Base-by-base conservation (phyloP, 2,797 vertebrate genomes). In the Balearica regulorum region DNA sequence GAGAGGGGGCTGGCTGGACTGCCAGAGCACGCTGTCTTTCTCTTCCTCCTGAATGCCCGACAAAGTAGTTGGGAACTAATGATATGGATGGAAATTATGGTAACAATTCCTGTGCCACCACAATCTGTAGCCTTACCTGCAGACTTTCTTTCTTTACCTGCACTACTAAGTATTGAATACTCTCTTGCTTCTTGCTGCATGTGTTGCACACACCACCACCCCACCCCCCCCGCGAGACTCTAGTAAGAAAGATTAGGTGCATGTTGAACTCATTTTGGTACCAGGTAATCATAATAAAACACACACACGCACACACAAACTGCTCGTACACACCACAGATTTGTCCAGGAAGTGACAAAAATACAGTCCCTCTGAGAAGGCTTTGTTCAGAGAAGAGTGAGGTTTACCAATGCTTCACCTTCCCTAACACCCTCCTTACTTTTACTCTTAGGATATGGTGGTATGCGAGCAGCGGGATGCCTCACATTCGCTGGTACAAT, bases 91-190 rank as follows among this genome's bases (percentile, higher is more conserved):
- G 88, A 82, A 95, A 96, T 68, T 84, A n/a, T 49, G 37, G 86
- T 75, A 97, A 96, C 85, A 75, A 80, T 82, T 92, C 54, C 94
- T 92, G 82, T 55, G 82, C 61, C 65, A 88, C 33, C 29, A 78
- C 53, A 78, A 55, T 71, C 61, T 87, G 73, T 33, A 72, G 69
- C 58, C 70, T 62, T 68, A 58, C 61, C 75, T 6, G 12, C 80
- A 93, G 89, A 80, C 69, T 89, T 44, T 16, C 69, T 62, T 85
- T 77, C 83, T 83, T 68, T 43, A 95, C 89, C 87, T 90, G 87
- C 72, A 70, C 58, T 41, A 82, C 5, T n/a, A 92, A 89, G 69
- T 49, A 90, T 39, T 85, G 35, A 51, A 57, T 46, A 37, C 24
- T 68, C 24, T 77, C 46, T 89, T 72, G 65, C 58, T 94, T 78